Conservation (phyloP, 1,140 invertebrate species). For the Drosophila parvula region DNA sequence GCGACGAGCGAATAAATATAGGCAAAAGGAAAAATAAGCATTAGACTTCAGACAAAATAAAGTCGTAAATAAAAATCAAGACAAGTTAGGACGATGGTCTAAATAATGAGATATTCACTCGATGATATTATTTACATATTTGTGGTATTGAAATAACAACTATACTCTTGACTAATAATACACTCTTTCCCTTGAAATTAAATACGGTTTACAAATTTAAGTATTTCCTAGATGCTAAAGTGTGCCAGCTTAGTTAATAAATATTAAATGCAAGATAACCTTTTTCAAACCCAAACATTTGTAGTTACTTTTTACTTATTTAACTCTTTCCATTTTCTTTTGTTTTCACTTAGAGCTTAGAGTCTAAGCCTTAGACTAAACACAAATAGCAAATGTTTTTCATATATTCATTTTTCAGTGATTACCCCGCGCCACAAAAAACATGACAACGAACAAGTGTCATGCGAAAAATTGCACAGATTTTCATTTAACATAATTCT, state of each 20-base stretch:
- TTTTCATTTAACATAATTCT: conserved; percentile 73
- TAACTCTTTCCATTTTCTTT: not conserved
- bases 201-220: no score
- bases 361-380: not conserved
- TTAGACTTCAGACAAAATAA: not conserved
- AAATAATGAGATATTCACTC: not conserved
- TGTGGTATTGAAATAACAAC: not conserved
- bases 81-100: not conserved
- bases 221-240: not conserved
- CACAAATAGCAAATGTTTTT: not conserved
- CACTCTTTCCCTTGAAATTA: no score
- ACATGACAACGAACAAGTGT: conserved; percentile 78
- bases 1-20: not conserved
- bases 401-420: conserved; percentile 29
- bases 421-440: conserved; percentile 43
- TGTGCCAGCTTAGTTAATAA: not conserved
- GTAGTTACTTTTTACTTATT: not conserved
- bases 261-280: not conserved
- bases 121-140: not conserved
- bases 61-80: not conserved
- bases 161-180: not conserved
- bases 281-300: not conserved
- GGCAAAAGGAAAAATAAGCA: not conserved
- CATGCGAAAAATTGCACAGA: conserved; percentile 70
- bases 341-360: no score